Percentiles rank a stretch among this genome's conserved stretches.
Evolutionary conservation across 2,888 invertebrate species (phyloP).

Genomic region (Panorpa germanica): DNA sequence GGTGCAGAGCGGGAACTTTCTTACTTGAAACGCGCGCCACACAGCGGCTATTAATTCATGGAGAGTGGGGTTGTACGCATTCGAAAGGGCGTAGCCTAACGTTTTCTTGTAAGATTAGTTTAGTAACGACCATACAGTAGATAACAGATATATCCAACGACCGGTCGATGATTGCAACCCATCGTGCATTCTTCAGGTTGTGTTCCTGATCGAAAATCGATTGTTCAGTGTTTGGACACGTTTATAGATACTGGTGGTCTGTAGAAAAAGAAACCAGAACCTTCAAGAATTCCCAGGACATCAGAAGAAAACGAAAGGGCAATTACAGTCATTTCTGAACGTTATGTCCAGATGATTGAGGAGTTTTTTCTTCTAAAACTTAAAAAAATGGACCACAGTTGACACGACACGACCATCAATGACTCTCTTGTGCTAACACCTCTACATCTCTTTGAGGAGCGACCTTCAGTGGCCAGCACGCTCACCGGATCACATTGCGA

Average conservation of each 20-base stretch:
- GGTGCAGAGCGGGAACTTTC: no score
- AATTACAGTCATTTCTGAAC: slow-evolving; percentile 6
- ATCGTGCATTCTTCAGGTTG: slow-evolving; percentile 3
- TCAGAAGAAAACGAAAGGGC: slow-evolving; percentile 1
- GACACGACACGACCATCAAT: slow-evolving; percentile 5
- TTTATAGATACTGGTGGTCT: slow-evolving; percentile 4
- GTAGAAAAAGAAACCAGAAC: slow-evolving; percentile 1
- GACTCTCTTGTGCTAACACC: not conserved
- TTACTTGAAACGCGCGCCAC: no score
- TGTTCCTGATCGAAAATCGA: slow-evolving; percentile 6
- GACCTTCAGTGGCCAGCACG: slow-evolving; percentile 3
- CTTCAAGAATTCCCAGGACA: not conserved
- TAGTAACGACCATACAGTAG: no score
- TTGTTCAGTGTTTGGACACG: slow-evolving; percentile 4
- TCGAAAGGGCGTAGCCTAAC: no score
- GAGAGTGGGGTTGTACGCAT: no score
- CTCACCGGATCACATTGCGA: not conserved
- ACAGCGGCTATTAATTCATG: no score
- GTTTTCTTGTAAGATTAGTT: no score
- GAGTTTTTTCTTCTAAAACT: no score
- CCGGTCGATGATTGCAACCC: slow-evolving; percentile 3
- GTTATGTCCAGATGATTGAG: no score
- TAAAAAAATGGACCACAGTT: slow-evolving; percentile 1
- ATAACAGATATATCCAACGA: not conserved
- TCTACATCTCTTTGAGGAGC: slow-evolving; percentile 3